phyloP scores from a whole-genome alignment of 1,140 invertebrate species.

The Trissolcus basalis region DNA sequence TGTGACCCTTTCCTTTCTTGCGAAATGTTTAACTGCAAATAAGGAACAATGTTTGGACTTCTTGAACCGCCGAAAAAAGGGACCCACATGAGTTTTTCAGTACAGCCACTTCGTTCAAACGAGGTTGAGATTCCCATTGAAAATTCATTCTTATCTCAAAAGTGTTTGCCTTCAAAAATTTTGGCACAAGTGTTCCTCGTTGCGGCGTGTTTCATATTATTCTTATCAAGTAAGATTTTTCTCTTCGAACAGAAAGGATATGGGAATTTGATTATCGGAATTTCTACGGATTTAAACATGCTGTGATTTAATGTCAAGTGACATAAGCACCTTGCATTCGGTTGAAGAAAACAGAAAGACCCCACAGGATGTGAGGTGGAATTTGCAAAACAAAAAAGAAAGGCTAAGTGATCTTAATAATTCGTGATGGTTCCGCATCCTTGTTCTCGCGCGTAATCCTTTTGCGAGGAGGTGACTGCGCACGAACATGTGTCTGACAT shows the following conservation, averaged over 20 bases:
- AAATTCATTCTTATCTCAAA: not conserved
- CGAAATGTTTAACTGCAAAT: slow-evolving; percentile 37
- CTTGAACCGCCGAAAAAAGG: slow-evolving; percentile 11
- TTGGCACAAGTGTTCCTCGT: too few species aligned
- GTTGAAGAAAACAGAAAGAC: slow-evolving; percentile 29
- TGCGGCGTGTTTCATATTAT: too few species aligned
- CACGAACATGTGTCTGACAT: slow-evolving; percentile 75
- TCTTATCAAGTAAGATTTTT: too few species aligned
- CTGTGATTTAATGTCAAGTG: slow-evolving; percentile 14
- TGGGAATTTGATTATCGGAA: not conserved
- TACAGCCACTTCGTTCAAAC: not conserved
- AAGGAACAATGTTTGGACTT: slow-evolving; percentile 40
- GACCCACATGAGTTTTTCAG: slow-evolving; percentile 3
- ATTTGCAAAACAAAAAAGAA: slow-evolving; percentile 34
- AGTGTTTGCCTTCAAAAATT: not conserved
- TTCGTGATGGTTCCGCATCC: slow-evolving; percentile 60
- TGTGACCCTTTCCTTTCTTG: slow-evolving; percentile 32
- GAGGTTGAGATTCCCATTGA: slow-evolving; percentile 1
- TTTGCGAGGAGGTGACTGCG: slow-evolving; percentile 63
- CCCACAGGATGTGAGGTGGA: slow-evolving; percentile 35
- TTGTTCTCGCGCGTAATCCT: slow-evolving; percentile 60
- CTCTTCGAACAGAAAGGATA: too few species aligned
- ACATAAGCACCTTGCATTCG: slow-evolving; percentile 15
- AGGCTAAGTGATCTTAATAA: slow-evolving; percentile 43
- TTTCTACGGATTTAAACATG: not conserved